Percentiles rank a stretch among this genome's conserved stretches.
phyloP scores from a whole-genome alignment of 2,888 invertebrate species.

The Antheraea yamamai region DNA sequence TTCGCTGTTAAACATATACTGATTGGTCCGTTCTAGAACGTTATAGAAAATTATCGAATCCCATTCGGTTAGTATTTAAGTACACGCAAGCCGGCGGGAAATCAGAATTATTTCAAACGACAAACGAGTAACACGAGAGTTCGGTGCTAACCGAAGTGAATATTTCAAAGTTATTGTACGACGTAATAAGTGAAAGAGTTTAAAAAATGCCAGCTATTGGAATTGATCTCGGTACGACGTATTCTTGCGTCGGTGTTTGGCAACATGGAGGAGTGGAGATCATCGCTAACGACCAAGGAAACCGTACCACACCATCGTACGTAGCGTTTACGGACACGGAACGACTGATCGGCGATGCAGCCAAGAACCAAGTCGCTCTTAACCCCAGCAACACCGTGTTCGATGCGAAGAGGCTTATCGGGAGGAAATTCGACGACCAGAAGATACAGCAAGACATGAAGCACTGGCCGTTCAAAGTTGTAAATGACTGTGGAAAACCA shows the following conservation, averaged over 20 bases:
- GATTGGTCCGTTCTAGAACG: slow-evolving; percentile 51
- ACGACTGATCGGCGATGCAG: slow-evolving; percentile 86
- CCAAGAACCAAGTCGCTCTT: slow-evolving; percentile 87
- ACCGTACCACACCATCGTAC: slow-evolving; percentile 88
- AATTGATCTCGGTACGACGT: slow-evolving; percentile 82
- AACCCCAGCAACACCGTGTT: slow-evolving; percentile 89
- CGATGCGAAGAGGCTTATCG: slow-evolving; percentile 91
- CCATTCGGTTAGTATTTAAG: slow-evolving; percentile 59
- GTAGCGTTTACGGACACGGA: slow-evolving; percentile 88
- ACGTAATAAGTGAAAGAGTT: slow-evolving; percentile 28
- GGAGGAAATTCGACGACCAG: slow-evolving; percentile 86
- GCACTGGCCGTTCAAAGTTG: slow-evolving; percentile 91
- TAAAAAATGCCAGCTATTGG: slow-evolving; percentile 78
- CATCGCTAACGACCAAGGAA: slow-evolving; percentile 86
- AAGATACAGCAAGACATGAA: slow-evolving; percentile 91
- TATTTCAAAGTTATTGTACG: slow-evolving; percentile 31
- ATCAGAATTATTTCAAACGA: slow-evolving; percentile 64
- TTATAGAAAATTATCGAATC: slow-evolving; percentile 52
- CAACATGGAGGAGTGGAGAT: slow-evolving; percentile 88
- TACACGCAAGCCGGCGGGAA: slow-evolving; percentile 49
- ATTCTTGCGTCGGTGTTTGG: slow-evolving; percentile 80
- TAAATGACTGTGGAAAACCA: slow-evolving; percentile 85
- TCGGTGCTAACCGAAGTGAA: slow-evolving; percentile 53
- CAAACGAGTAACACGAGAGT: slow-evolving; percentile 51
- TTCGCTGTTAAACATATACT: slow-evolving; percentile 38